Conservation (phyloP, 1,140 invertebrate species). For the Aphaenogaster floridana region DNA sequence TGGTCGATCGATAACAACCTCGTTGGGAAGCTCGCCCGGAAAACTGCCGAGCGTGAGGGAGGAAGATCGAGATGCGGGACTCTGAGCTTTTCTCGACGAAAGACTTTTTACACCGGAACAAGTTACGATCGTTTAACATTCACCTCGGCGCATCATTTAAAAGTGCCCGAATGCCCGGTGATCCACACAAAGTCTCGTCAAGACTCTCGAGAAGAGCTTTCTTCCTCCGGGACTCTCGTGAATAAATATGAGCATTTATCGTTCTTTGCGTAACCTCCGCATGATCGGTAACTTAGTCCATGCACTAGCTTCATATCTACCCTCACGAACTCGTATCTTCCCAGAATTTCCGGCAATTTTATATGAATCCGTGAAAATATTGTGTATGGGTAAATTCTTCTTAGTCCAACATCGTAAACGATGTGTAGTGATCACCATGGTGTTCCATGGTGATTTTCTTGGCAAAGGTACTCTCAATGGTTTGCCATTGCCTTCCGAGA, state of each 20-base stretch:
- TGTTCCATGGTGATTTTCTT: too few relatives aligned
- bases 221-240: background rate
- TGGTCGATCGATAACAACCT: constrained; percentile 69
- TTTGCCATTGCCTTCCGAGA: too few relatives aligned
- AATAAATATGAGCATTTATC: constrained; percentile 45
- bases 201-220: background rate
- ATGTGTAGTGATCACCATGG: too few relatives aligned
- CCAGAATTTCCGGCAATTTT: background rate
- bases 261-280: background rate
- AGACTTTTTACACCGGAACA: constrained; percentile 64
- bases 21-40: constrained; percentile 47
- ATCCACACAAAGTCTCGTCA: constrained; percentile 29
- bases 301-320: background rate
- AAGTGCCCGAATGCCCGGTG: constrained; percentile 60
- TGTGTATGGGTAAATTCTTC: background rate
- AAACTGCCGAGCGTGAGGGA: background rate
- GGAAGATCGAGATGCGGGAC: constrained; percentile 42
- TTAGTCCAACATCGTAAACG: too few relatives aligned
- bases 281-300: background rate
- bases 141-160: constrained; percentile 69
- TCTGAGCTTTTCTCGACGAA: constrained; percentile 52
- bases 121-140: constrained; percentile 48
- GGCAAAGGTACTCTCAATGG: too few relatives aligned
- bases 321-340: background rate
- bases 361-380: background rate